phyloP scores from a whole-genome alignment of 2,888 invertebrate genomes.

The Leptura quadrifasciata region DNA sequence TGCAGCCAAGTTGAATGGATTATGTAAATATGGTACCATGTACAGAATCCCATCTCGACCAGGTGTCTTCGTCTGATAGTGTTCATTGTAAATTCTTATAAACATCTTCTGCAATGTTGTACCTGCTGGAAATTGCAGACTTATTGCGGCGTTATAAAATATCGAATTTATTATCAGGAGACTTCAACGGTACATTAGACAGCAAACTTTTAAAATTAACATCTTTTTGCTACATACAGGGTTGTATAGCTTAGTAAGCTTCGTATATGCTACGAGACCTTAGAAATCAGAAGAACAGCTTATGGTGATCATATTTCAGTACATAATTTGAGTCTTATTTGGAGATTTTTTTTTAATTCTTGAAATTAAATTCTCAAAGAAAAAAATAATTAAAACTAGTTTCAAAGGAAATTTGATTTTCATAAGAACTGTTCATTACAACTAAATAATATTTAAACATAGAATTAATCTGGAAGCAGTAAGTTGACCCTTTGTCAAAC shows the following conservation, averaged over 20 bases:
- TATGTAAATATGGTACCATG: conserved; percentile 5
- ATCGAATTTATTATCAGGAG: neutral
- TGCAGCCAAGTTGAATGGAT: neutral
- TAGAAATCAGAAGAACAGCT: too few relatives aligned
- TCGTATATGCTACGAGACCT: neutral
- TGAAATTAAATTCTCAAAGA: too few relatives aligned
- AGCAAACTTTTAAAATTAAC: neutral
- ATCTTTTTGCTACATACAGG: neutral
- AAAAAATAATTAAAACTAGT: too few relatives aligned
- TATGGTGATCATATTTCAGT: too few relatives aligned
- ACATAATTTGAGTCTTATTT: too few relatives aligned
- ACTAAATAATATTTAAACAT: too few relatives aligned
- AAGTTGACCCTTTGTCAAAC: too few relatives aligned
- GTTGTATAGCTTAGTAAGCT: neutral
- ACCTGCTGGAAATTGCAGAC: neutral
- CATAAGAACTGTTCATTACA: too few relatives aligned
- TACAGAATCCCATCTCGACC: neutral
- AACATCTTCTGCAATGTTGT: conserved; percentile 1
- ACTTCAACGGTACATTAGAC: conserved; percentile 8
- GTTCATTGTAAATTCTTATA: neutral
- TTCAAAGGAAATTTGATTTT: too few relatives aligned
- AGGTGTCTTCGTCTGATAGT: neutral
- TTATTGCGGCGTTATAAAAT: neutral
- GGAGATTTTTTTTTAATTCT: too few relatives aligned
- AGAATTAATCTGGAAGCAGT: too few relatives aligned